These are phyloP conservation scores for Lepeophtheirus nordmannii DNA, from an alignment of 2,888 invertebrate species.

Conservation along the genomic window DNA sequence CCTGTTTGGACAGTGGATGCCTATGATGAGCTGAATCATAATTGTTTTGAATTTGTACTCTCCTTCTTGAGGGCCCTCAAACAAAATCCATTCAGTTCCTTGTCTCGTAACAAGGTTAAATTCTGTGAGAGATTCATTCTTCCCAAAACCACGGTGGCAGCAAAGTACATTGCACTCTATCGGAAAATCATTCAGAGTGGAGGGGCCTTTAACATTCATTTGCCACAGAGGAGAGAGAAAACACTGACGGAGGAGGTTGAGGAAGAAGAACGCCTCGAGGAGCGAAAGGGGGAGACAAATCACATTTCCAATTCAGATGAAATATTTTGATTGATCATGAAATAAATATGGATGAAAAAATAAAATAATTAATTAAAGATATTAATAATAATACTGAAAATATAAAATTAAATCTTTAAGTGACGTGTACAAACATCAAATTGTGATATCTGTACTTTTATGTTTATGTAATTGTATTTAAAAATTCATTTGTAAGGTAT, in stretches of 20 bases:
- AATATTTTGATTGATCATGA: too few relatives aligned
- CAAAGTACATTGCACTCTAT: constrained; percentile 67
- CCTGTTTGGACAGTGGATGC: constrained; percentile 25
- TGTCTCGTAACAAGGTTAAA: constrained; percentile 48
- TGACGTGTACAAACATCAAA: too few relatives aligned
- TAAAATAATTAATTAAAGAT: too few relatives aligned
- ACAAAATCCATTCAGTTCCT: constrained; percentile 52
- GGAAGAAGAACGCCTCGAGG: too few relatives aligned
- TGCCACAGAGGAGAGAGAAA: neutral
- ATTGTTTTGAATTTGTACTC: constrained; percentile 73
- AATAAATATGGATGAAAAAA: too few relatives aligned
- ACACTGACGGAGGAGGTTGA: neutral
- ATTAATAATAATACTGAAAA: too few relatives aligned
- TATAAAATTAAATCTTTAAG: too few relatives aligned
- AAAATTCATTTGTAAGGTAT: too few relatives aligned
- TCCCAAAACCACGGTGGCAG: constrained; percentile 60
- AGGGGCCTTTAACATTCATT: constrained; percentile 22
- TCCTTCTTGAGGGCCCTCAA: constrained; percentile 57
- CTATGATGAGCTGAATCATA: constrained; percentile 59
- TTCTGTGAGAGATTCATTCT: constrained; percentile 69
- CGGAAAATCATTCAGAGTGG: constrained; percentile 44
- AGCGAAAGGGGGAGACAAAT: too few relatives aligned
- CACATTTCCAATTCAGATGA: too few relatives aligned
- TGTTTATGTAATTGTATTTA: too few relatives aligned
- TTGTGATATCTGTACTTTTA: too few relatives aligned